Base-by-base conservation (phyloP, 2,113 vertebrate species). In the Pantherophis guttatus region DNA sequence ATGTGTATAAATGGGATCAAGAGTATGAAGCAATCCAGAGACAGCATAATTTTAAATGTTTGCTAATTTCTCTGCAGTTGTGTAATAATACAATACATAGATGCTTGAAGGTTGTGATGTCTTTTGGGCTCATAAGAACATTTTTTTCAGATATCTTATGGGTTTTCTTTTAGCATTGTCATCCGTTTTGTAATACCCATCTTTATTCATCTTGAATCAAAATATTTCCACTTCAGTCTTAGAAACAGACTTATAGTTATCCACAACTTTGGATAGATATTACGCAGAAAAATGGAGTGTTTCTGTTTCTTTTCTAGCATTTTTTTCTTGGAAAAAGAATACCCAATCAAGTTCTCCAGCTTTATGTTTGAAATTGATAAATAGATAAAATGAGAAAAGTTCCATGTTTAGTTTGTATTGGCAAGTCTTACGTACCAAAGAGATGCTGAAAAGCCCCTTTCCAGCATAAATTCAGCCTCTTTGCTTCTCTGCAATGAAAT, bases 71-170 rank as follows among this genome's bases (percentile, higher is more conserved):
- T 26, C 88, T 62, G 50, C 86, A 3, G 19, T 92, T 88, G 52
- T 88, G 59, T 70, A 94, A 57, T 81, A 87, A 57, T 81, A 87
- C 48, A 81, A 86, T 0, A 1, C 8, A 39, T 75, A 9, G 2
- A 29, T 48, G 87, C 23, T 44, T 6, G 0, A 86, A 94, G 91
- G 95, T 94, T 95, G 91, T 91, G 86, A 90, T 92, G 87, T 93
- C 94, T 88, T 87, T 91, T 93, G 92, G 93, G 93, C 92, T 95
- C 92, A 92, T 21, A 53, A 91, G 92, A 58, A 70, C 44, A 13
- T 33, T 92, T 91, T 59, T 11, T 70, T 94, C 26, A 92, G 85
- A 93, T 94, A 96, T 95, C 95, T 95, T 50, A 29, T 44, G n/a
- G 11, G n/a, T 5, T 93, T 88, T 94, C 95, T 94, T 90, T 89